phyloP scores from a whole-genome alignment of 2,888 invertebrate species.

The Leptinotarsa rubiginosa region DNA sequence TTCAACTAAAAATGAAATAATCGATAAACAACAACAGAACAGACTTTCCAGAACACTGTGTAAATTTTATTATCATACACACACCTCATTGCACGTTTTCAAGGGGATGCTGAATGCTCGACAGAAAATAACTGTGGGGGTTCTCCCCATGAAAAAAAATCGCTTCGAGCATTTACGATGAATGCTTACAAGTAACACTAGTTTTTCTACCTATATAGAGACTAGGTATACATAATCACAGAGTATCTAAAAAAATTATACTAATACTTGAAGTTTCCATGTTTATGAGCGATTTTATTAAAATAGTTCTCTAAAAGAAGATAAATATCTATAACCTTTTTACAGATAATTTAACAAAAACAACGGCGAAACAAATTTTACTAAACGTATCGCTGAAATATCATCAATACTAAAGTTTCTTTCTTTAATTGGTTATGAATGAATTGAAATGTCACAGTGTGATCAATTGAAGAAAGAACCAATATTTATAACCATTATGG shows the following conservation, averaged over 20 bases:
- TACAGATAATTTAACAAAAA: conserved; percentile 43
- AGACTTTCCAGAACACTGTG: conserved; percentile 47
- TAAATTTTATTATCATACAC: conserved; percentile 38
- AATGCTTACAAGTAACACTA: conserved; percentile 60
- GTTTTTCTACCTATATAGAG: conserved; percentile 58
- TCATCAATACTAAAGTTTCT: conserved; percentile 15
- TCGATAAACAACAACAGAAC: conserved; percentile 42
- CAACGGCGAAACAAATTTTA: conserved; percentile 41
- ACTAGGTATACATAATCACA: conserved; percentile 65
- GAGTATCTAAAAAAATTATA: conserved; percentile 61
- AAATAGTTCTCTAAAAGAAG: conserved; percentile 43
- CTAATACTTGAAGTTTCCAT: conserved; percentile 43
- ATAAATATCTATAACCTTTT: conserved; percentile 44
- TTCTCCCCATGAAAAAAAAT: background rate
- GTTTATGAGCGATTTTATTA: conserved; percentile 35
- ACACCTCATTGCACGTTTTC: conserved; percentile 34
- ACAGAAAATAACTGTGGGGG: conserved; percentile 4
- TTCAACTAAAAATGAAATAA: conserved; percentile 33
- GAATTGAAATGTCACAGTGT: background rate
- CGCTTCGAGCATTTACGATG: background rate
- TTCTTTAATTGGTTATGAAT: background rate
- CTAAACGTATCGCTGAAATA: conserved; percentile 38
- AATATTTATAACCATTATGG: background rate
- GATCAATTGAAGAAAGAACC: background rate
- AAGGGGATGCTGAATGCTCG: conserved; percentile 13